Percentiles rank a stretch among this genome's conserved stretches.
phyloP scores from a whole-genome alignment of 2,888 invertebrate species.

The Elysia crispata region DNA sequence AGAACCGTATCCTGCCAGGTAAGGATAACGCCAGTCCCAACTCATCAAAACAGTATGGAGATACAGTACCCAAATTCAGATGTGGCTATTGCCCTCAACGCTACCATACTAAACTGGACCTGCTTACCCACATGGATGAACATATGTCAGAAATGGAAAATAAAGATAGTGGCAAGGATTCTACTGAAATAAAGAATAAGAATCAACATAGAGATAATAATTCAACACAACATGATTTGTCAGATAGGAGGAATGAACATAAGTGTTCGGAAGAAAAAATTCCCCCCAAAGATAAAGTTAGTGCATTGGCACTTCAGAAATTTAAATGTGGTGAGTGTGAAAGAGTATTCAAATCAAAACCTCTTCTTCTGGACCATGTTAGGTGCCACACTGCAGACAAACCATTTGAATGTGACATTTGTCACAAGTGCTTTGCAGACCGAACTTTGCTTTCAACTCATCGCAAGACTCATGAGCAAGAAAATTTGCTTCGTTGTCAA shows the following conservation, averaged over 20 bases:
- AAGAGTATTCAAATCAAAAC: conserved; percentile 39
- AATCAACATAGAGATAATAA: not conserved
- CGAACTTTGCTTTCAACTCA: conserved; percentile 41
- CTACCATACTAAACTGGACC: conserved; percentile 45
- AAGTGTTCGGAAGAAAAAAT: too few species aligned
- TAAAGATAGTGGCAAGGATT: not conserved
- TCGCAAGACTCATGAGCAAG: conserved; percentile 45
- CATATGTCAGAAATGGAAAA: conserved; percentile 48
- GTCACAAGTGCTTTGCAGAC: conserved; percentile 47
- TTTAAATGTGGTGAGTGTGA: conserved; percentile 49
- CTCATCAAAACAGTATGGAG: not conserved
- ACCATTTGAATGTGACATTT: conserved; percentile 49
- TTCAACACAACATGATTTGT: not conserved
- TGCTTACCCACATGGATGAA: conserved; percentile 43
- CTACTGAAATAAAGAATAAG: not conserved
- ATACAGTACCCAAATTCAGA: conserved; percentile 36
- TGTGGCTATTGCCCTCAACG: conserved; percentile 48
- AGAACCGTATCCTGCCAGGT: too few species aligned
- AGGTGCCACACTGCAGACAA: conserved; percentile 45
- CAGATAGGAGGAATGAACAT: too few species aligned
- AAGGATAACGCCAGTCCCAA: too few species aligned
- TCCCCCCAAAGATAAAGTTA: not conserved
- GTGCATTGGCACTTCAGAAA: not conserved
- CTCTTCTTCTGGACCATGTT: conserved; percentile 44
- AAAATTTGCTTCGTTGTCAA: conserved; percentile 41